These are phyloP conservation scores for Athrips mouffetella DNA, from an alignment of 2,888 invertebrate genomes.

Conservation along the genomic window DNA sequence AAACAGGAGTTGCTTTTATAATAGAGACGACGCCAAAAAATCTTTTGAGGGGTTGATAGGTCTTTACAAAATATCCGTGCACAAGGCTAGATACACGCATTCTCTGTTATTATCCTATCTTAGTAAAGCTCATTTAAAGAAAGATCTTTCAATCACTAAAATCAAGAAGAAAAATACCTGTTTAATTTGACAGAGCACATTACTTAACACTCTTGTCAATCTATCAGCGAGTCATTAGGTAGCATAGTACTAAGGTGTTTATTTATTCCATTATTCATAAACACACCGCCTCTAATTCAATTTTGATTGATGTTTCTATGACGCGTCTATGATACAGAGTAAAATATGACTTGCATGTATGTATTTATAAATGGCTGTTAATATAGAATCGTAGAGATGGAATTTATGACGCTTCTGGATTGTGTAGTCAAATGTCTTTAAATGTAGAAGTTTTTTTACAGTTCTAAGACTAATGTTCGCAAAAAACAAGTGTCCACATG, in stretches of 20 bases:
- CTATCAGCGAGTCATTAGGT: slow-evolving; percentile 14
- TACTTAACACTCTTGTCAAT: not conserved
- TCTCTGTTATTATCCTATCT: too few species aligned
- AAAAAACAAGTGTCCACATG: slow-evolving; percentile 30
- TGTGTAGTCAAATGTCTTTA: not conserved
- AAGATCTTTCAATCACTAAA: too few species aligned
- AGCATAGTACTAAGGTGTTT: too few species aligned
- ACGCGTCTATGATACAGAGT: not conserved
- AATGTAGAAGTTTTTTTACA: too few species aligned
- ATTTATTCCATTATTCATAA: slow-evolving; percentile 5
- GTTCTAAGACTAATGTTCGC: too few species aligned
- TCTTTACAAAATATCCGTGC: too few species aligned
- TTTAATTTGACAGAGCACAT: not conserved
- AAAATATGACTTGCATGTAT: slow-evolving; percentile 3
- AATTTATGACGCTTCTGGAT: not conserved
- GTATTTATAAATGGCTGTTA: not conserved
- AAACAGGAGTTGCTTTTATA: too few species aligned
- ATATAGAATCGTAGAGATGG: not conserved
- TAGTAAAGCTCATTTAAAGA: too few species aligned
- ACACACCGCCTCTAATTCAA: not conserved
- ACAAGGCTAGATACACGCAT: too few species aligned
- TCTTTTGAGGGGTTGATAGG: too few species aligned
- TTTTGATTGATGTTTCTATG: slow-evolving; percentile 1
- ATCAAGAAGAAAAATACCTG: too few species aligned
- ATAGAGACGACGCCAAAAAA: too few species aligned